These are phyloP conservation scores for Caenorhabditis sinica DNA, from an alignment of 2,888 invertebrate genomes.

Conservation along the genomic window DNA sequence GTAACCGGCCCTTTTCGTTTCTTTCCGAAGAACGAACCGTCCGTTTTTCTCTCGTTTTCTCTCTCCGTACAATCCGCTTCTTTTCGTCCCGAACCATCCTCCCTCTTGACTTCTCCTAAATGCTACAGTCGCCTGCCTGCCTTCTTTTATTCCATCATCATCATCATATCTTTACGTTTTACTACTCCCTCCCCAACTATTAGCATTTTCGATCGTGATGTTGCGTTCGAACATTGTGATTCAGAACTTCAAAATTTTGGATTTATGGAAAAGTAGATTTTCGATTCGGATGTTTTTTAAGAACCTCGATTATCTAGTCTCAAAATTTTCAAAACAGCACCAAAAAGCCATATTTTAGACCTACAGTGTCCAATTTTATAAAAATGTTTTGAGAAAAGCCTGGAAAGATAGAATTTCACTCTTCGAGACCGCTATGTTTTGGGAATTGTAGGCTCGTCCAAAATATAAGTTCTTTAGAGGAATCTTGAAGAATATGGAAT, in stretches of 20 bases:
- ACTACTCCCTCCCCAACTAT: neutral
- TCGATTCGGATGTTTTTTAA: too few species aligned
- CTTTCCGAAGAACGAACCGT: neutral
- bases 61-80: slow-evolving; percentile 30
- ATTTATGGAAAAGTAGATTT: too few species aligned
- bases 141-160: slow-evolving; percentile 12
- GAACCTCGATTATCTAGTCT: too few species aligned
- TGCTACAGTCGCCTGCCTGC: slow-evolving; percentile 16
- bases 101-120: slow-evolving; percentile 32
- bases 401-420: too few species aligned
- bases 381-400: too few species aligned
- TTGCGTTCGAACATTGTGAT: neutral
- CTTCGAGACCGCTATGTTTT: too few species aligned
- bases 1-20: slow-evolving; percentile 20
- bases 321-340: too few species aligned
- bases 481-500: too few species aligned
- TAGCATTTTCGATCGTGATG: neutral
- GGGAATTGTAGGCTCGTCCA: too few species aligned
- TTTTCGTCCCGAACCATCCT: slow-evolving; percentile 18
- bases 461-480: too few species aligned
- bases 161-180: slow-evolving; percentile 27
- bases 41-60: neutral
- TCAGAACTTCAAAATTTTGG: neutral
- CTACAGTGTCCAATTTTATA: too few species aligned
- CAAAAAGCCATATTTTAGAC: too few species aligned